phyloP scores from a whole-genome alignment of 1,140 invertebrate species.

The Drosophila obscura region DNA sequence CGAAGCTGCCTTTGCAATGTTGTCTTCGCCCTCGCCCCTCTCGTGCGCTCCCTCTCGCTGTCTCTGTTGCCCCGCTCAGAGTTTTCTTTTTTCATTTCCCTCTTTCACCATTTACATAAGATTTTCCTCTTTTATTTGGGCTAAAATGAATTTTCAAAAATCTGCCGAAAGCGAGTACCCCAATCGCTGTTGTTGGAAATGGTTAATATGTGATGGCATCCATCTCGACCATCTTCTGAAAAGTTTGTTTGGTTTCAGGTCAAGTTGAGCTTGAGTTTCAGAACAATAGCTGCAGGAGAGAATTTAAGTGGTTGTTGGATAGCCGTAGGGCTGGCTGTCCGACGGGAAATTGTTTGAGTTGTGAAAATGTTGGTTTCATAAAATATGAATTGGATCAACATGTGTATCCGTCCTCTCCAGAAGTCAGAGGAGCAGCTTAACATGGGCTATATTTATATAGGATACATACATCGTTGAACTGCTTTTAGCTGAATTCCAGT shows the following conservation, averaged over 20 bases:
- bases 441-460: too few species aligned
- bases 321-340: too few species aligned
- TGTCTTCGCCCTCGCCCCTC: background rate
- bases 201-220: constrained; percentile 42
- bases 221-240: constrained; percentile 31
- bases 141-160: constrained; percentile 69
- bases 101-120: constrained; percentile 42
- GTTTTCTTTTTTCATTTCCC: constrained; percentile 30
- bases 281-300: constrained; percentile 16
- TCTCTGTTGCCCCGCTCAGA: background rate
- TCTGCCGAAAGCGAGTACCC: constrained; percentile 32
- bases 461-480: background rate
- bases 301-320: constrained; percentile 2
- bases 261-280: constrained; percentile 22
- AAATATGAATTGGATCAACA: too few species aligned
- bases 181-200: constrained; percentile 32
- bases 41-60: too few species aligned
- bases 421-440: too few species aligned
- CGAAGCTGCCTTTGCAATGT: constrained; percentile 35
- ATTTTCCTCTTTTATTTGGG: constrained; percentile 53
- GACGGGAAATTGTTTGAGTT: too few species aligned
- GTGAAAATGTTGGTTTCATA: too few species aligned
- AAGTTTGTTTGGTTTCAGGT: constrained; percentile 29
- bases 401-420: too few species aligned
- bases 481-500: background rate